Conservation (phyloP, 2,888 invertebrate species). For the Drosophila peninsularis region DNA sequence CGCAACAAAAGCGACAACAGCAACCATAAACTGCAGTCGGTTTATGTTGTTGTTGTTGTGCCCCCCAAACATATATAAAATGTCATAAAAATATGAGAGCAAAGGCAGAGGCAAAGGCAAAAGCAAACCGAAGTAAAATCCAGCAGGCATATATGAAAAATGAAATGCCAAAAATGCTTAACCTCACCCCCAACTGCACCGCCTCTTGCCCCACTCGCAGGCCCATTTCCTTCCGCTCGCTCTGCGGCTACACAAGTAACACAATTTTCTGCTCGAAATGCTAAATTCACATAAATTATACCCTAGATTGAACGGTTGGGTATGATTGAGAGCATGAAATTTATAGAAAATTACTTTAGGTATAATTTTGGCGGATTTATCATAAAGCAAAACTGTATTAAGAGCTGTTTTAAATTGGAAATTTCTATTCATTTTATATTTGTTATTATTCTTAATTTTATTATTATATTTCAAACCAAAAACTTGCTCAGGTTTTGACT, state of each 20-base stretch:
- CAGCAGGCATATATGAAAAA: conserved; percentile 33
- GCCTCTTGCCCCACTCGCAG: background rate
- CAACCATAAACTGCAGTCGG: conserved; percentile 51
- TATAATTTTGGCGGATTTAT: background rate
- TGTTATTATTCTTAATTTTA: too few relatives aligned
- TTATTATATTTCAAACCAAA: too few relatives aligned
- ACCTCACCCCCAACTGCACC: background rate
- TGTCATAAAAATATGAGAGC: conserved; percentile 41
- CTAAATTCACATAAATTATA: conserved; percentile 53
- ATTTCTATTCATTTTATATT: too few relatives aligned
- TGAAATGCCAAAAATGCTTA: conserved; percentile 55
- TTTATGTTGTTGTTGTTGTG: conserved; percentile 4
- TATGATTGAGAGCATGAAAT: too few relatives aligned
- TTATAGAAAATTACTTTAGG: background rate
- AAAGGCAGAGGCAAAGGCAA: background rate
- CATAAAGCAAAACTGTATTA: background rate
- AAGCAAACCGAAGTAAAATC: conserved; percentile 18
- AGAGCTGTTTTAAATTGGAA: background rate
- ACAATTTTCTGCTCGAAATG: conserved; percentile 69
- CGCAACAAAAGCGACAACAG: conserved; percentile 52
- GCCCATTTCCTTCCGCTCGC: background rate
- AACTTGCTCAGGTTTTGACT: too few relatives aligned
- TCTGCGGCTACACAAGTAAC: conserved; percentile 53
- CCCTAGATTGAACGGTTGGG: conserved; percentile 16
- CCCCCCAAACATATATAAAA: conserved; percentile 30